Evolutionary conservation across 2,888 invertebrate genomes (phyloP), one percentile per base, ranked within the genome.

Genomic region (Andrena chrysosceles): DNA sequence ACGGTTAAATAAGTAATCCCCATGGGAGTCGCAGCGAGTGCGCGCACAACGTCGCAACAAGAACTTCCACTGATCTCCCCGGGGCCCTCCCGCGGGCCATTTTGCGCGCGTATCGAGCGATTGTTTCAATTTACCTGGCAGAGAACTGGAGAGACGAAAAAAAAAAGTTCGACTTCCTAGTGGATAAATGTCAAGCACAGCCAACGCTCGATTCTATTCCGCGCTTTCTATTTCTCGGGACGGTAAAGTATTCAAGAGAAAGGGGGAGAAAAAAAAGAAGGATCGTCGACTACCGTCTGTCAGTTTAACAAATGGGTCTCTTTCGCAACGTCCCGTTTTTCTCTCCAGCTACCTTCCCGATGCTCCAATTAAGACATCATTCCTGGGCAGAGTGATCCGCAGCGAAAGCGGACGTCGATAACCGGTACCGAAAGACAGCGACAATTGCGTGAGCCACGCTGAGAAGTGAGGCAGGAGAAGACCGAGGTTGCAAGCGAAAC

Each of bases 401-500:
- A 62, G 63, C 76, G 76, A 83, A 72, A 76, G 60, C 72, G 75
- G 72, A 83, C 72, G 81, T 73, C 79, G 56, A 83, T 84, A 84
- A 83, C 79, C 79, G 71, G 75, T 63, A 66, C 63, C 10, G 23
- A 83, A 59, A 76, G 83, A 75, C 59, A 64, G 71, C 59, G 48
- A 76, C 76, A 72, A 83, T 81, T 73, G 72, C 70, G 77, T 54
- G 63, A 63, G 52, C 48, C 29, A 33, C 20, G 13, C 1, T 33
- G 31, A n/a, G 7, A 16, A n/a, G 3, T 52, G 10, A 4, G 31
- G n/a, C 52, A 23, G 16, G 23, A 5, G 49, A 59, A 59, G 42
- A 16, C 74, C 29, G 29, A 52, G 42, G 29, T 26, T 16, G n/a
- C 35, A 23, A 52, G 13, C 59, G 76, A 76, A 71, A 80, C 29